phyloP scores from a whole-genome alignment of 2,888 invertebrate species.

The Phalangium opilio region DNA sequence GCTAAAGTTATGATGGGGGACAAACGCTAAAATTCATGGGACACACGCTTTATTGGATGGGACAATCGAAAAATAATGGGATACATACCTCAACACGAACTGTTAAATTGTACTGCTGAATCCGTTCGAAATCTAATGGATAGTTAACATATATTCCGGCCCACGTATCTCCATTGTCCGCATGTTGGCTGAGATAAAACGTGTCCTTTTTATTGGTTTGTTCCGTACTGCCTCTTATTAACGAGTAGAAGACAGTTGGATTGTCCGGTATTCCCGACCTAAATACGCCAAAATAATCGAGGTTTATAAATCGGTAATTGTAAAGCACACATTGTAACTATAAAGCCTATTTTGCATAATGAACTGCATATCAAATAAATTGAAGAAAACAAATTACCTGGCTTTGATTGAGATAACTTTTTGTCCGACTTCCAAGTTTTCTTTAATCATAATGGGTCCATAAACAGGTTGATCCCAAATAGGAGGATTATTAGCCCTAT shows the following conservation, averaged over 20 bases:
- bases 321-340: no score
- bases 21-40: no score
- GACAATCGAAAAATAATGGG: no score
- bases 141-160: conserved; percentile 83
- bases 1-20: no score
- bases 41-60: no score
- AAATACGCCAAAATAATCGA: conserved; percentile 23
- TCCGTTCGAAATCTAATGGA: conserved; percentile 83
- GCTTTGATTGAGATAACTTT: conserved; percentile 96
- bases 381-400: conserved; percentile 67
- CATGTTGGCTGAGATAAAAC: conserved; percentile 85
- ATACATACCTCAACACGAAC: conserved; percentile 78
- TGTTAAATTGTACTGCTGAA: conserved; percentile 87
- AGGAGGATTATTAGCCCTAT: conserved; percentile 93
- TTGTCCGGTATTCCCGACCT: conserved; percentile 93
- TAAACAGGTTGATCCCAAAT: conserved; percentile 93
- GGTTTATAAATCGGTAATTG: no score
- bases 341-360: no score
- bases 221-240: conserved; percentile 89
- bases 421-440: conserved; percentile 93
- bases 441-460: conserved; percentile 93
- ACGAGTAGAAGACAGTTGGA: conserved; percentile 84
- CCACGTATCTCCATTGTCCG: conserved; percentile 83
- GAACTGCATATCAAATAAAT: no score
- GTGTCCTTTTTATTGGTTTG: conserved; percentile 92